These are phyloP conservation scores for Bursaphelenchus okinawaensis DNA, from an alignment of 2,888 invertebrate species.

Conservation along the genomic window DNA sequence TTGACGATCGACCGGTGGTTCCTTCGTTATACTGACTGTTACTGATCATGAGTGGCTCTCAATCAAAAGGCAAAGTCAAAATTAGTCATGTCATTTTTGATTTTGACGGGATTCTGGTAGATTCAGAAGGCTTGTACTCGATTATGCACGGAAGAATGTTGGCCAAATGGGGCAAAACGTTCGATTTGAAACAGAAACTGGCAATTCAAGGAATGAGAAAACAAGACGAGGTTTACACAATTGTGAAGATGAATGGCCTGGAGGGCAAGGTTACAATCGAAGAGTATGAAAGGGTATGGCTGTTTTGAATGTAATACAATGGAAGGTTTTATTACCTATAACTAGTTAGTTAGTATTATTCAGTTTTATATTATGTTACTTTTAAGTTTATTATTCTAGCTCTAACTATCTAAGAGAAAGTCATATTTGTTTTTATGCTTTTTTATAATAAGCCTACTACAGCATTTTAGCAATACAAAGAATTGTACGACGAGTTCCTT, in stretches of 20 bases:
- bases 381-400: too few relatives aligned
- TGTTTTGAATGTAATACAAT: too few relatives aligned
- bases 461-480: constrained; percentile 62
- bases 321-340: neutral
- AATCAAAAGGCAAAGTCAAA: neutral
- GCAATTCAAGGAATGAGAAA: constrained; percentile 61
- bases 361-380: constrained; percentile 64
- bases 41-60: neutral
- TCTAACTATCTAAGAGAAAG: neutral
- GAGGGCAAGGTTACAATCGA: constrained; percentile 63
- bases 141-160: constrained; percentile 34
- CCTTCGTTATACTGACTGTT: neutral
- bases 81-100: constrained; percentile 71
- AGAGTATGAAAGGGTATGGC: constrained; percentile 63
- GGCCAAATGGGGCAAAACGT: constrained; percentile 64
- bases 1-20: neutral
- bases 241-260: constrained; percentile 64
- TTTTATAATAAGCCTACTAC: neutral
- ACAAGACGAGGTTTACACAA: constrained; percentile 65
- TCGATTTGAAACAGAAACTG: constrained; percentile 73
- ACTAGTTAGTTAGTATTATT: constrained; percentile 42
- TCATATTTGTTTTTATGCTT: neutral
- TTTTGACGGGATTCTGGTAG: constrained; percentile 67
- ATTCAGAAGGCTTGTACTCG: constrained; percentile 52
- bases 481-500: constrained; percentile 65